Evolutionary conservation across 2,797 vertebrate species (phyloP).

Genomic region (Sebastes hubbsi): DNA sequence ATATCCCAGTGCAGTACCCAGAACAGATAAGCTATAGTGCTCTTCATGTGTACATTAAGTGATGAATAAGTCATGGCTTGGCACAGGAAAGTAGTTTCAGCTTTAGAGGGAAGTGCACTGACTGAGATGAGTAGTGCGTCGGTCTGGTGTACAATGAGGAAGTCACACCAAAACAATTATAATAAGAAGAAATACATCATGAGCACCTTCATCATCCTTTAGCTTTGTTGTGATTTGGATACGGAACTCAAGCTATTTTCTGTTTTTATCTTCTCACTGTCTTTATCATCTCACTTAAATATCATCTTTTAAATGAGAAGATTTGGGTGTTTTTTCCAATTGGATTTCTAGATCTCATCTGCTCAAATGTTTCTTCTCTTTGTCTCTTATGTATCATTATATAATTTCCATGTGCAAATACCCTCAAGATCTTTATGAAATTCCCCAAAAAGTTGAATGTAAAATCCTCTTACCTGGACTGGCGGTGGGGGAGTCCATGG

Average conservation of each 20-base stretch:
- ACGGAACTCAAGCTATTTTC: neutral
- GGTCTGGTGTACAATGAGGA: slow-evolving; percentile 9
- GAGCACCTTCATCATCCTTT: neutral
- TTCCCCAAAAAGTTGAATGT: neutral
- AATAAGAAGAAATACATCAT: neutral
- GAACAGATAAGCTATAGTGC: neutral
- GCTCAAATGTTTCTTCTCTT: neutral
- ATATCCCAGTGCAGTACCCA: neutral
- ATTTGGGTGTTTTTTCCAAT: neutral
- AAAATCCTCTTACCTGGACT: slow-evolving; percentile 90
- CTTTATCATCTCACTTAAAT: neutral
- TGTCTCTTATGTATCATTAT: neutral
- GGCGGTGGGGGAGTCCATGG: slow-evolving; percentile 96
- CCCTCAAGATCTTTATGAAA: neutral
- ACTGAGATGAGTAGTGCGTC: neutral
- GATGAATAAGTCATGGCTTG: neutral
- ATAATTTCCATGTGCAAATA: neutral
- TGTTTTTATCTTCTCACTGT: neutral
- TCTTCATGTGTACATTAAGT: neutral
- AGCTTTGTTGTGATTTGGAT: neutral
- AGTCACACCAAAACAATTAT: neutral
- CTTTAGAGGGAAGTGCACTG: slow-evolving; percentile 35
- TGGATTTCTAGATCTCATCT: neutral
- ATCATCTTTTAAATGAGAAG: neutral
- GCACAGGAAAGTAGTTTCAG: neutral